Percentiles rank a stretch among this genome's conserved stretches.
These are phyloP conservation scores for Drosophila micromelanica DNA, from an alignment of 1,140 invertebrate genomes.

Conservation along the genomic window DNA sequence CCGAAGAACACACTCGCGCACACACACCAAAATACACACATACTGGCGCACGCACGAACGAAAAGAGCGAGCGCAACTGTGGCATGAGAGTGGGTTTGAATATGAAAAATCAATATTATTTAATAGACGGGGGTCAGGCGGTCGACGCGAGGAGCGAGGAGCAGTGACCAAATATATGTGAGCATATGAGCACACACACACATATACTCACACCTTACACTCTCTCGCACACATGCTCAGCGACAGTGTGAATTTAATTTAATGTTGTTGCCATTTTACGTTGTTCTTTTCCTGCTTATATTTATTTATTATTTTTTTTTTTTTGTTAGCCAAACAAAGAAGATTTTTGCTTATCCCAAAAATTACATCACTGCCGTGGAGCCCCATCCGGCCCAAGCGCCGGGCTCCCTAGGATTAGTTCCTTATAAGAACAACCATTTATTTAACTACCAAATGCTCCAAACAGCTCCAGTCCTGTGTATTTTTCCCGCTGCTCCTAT, in stretches of 20 bases:
- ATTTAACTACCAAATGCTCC: constrained; percentile 14
- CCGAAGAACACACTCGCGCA: constrained; percentile 57
- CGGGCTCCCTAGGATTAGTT: constrained; percentile 17
- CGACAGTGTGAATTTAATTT: constrained; percentile 64
- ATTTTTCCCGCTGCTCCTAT: not conserved
- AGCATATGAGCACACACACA: constrained; percentile 33
- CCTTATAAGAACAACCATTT: constrained; percentile 28
- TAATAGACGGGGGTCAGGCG: constrained; percentile 57
- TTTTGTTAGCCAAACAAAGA: constrained; percentile 65
- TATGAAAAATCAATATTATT: constrained; percentile 83
- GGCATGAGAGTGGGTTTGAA: constrained; percentile 61
- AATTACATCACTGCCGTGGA: constrained; percentile 67
- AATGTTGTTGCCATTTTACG: constrained; percentile 67
- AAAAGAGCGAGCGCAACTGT: constrained; percentile 43
- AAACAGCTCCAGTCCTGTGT: not conserved
- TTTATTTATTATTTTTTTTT: constrained; percentile 69
- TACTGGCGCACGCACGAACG: constrained; percentile 50
- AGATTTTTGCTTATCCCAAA: constrained; percentile 56
- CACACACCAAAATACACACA: constrained; percentile 3
- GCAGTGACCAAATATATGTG: constrained; percentile 63
- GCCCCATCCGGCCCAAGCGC: constrained; percentile 23
- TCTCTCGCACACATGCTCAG: constrained; percentile 30
- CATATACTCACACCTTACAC: constrained; percentile 25
- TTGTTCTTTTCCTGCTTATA: constrained; percentile 57
- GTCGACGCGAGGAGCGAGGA: constrained; percentile 22